Percentiles rank a stretch among this genome's conserved stretches.
Conservation (phyloP, 2,113 vertebrate genomes). For the Otolemur garnettii region DNA sequence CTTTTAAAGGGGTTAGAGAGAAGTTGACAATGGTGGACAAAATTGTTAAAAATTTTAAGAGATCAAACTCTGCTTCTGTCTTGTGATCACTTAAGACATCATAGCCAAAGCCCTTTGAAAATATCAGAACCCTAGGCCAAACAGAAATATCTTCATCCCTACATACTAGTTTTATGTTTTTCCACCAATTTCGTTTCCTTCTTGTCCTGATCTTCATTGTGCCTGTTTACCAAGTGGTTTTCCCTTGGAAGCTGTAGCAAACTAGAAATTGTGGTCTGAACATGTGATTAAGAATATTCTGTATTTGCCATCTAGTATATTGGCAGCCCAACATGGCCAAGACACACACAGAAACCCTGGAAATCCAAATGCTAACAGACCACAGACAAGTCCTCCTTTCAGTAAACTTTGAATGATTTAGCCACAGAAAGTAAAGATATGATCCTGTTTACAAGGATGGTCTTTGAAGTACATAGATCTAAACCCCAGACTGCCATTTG, state of each 20-base stretch:
- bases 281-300: not conserved
- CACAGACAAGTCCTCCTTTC: not conserved
- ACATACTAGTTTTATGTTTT: not conserved
- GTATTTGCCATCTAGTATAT: not conserved
- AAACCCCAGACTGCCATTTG: not conserved
- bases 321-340: not conserved
- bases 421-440: not conserved
- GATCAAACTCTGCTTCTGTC: not conserved
- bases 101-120: not conserved
- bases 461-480: not conserved
- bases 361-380: not conserved
- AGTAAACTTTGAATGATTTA: not conserved
- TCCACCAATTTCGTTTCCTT: not conserved
- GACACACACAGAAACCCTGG: not conserved
- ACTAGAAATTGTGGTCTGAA: not conserved
- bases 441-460: not conserved
- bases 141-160: not conserved
- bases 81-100: conserved; percentile 1
- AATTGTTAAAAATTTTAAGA: not conserved
- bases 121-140: not conserved
- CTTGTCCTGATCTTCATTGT: not conserved
- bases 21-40: not conserved
- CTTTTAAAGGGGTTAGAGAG: not conserved
- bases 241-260: not conserved
- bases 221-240: not conserved